Conservation (phyloP, 1,140 invertebrate genomes). For the Macrobrachium nipponense region DNA sequence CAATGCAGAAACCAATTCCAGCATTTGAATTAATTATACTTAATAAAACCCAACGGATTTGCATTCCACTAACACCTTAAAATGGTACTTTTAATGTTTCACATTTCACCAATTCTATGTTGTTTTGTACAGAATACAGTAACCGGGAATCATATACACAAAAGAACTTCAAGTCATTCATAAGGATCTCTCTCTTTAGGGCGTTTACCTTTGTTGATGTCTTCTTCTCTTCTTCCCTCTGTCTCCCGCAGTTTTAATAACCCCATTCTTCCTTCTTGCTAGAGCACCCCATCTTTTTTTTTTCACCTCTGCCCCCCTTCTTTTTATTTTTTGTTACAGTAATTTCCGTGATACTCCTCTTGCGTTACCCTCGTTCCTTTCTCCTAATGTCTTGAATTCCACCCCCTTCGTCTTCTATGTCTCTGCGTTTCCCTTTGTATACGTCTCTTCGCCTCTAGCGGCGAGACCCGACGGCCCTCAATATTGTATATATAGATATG, state of each 20-base stretch:
- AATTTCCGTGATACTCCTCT: neutral
- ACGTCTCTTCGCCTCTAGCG: neutral
- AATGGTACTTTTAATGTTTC: neutral
- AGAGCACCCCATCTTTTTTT: no score
- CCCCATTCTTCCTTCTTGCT: no score
- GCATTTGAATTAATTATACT: no score
- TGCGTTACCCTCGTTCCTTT: neutral
- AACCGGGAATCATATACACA: neutral
- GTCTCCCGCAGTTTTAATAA: neutral
- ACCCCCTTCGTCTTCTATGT: neutral
- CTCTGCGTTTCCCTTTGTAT: neutral
- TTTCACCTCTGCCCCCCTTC: neutral
- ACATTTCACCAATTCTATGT: neutral
- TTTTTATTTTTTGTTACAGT: neutral
- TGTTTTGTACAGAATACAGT: neutral
- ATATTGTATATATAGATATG: constrained; percentile 25
- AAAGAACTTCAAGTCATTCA: neutral
- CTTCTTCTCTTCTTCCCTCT: neutral
- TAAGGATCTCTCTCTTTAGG: neutral
- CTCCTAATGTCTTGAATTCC: no score
- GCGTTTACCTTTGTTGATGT: neutral
- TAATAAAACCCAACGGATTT: no score
- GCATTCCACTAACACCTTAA: no score
- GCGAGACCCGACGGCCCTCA: neutral
- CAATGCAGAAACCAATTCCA: no score